phyloP scores from a whole-genome alignment of 1,140 invertebrate species.

The Zaprionus taronus region DNA sequence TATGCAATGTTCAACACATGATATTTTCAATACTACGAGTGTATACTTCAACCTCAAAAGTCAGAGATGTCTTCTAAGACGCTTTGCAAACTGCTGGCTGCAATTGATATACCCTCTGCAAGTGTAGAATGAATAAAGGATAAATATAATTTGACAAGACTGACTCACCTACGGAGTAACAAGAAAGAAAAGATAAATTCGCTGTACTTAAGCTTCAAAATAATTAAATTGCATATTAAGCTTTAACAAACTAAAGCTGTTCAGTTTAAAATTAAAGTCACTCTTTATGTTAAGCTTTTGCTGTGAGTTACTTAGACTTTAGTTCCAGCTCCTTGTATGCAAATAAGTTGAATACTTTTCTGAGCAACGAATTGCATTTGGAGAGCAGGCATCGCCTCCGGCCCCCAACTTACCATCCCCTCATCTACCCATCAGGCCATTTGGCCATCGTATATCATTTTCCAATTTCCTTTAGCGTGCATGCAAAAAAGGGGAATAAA shows the following conservation, averaged over 20 bases:
- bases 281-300: background rate
- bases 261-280: background rate
- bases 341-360: background rate
- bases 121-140: too few relatives aligned
- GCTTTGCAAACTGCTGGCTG: too few relatives aligned
- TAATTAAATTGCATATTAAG: background rate
- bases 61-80: too few relatives aligned
- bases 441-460: conserved; percentile 41
- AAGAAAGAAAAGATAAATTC: background rate
- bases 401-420: too few relatives aligned
- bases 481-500: conserved; percentile 14
- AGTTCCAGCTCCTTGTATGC: background rate
- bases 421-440: background rate
- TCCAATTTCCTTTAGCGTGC: conserved; percentile 40
- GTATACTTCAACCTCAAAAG: too few relatives aligned
- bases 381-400: too few relatives aligned
- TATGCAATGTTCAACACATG: too few relatives aligned
- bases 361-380: background rate
- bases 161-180: background rate
- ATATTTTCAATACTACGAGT: too few relatives aligned
- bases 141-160: background rate
- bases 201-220: too few relatives aligned
- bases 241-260: background rate
- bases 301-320: background rate
- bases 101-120: too few relatives aligned